Evolutionary conservation across 2,888 invertebrate genomes (phyloP), one percentile per base, ranked within the genome.

Genomic region (Andrena camellia): DNA sequence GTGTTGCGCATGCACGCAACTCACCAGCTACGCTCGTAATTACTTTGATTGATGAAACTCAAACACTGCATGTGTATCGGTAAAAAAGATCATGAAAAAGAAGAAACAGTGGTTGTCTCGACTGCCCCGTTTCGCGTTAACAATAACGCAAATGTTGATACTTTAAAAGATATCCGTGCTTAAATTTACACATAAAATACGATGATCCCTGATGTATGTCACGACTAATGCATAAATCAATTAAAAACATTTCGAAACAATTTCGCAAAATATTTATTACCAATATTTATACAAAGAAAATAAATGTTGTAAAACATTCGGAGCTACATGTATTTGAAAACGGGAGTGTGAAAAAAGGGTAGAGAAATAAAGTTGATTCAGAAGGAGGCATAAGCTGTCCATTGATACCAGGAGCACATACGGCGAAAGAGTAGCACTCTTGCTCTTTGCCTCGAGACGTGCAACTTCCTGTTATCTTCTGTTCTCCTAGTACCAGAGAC

Each of bases 381-480:
- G 81, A 91, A 91, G 90, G 87, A 88, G 88, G 87, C 89, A 87
- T 86, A 84, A 89, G 88, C 84, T 86, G 94, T 94, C 93, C 93
- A 93, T 93, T 92, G 91, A 90, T 93, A 93, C 92, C 94, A 94
- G 94, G 94, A 92, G 90, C 90, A 86, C 90, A 90, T 88, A 84
- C 87, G 73, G 75, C 78, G 31, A 31, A 8, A 71, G 63, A 84
- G 67, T 64, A 64, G 70, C 48, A 57, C 76, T 69, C 84, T 77
- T 76, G 64, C 80, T 78, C 86, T 79, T 84, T 89, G 82, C 84
- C 78, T 75, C 81, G 89, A 84, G 91, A 90, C 91, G 91, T 90
- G 90, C 90, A 89, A 81, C 86, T 88, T 83, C 84, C 79, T 88
- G 59, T 71, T 62, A 74, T 78, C 75, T 89, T 79, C 88, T 92